Conservation (phyloP, 2,888 invertebrate species). For the Dolomedes plantarius region DNA sequence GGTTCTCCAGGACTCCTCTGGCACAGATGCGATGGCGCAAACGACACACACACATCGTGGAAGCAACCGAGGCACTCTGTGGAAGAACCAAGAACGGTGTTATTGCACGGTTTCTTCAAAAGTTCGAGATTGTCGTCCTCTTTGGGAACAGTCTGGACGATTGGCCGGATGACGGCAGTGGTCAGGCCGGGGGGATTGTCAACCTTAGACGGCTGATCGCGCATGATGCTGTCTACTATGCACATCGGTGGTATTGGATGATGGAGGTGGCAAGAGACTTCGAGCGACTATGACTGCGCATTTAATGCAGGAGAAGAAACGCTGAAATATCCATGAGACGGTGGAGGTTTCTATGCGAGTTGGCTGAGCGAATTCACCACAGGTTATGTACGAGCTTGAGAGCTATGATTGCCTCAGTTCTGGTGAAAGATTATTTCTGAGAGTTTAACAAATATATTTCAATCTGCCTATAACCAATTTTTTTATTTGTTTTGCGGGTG, state of each 20-base stretch:
- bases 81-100: slow-evolving; percentile 75
- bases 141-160: slow-evolving; percentile 21
- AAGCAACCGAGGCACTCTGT: slow-evolving; percentile 83
- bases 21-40: slow-evolving; percentile 71
- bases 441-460: too few species aligned
- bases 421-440: too few species aligned
- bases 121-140: background rate
- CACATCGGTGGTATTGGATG: slow-evolving; percentile 46
- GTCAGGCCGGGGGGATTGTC: background rate
- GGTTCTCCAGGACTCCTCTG: slow-evolving; percentile 74
- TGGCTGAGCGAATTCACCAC: too few species aligned
- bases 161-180: slow-evolving; percentile 51
- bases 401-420: too few species aligned
- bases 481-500: too few species aligned
- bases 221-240: slow-evolving; percentile 55
- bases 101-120: background rate
- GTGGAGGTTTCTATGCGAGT: too few species aligned
- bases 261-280: background rate
- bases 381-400: too few species aligned
- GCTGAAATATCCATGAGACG: background rate
- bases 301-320: too few species aligned
- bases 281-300: too few species aligned
- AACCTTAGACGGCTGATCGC: slow-evolving; percentile 34
- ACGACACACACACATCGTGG: slow-evolving; percentile 80
- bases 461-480: too few species aligned